phyloP scores from a whole-genome alignment of 1,140 invertebrate genomes.

The Bombyx mori region DNA sequence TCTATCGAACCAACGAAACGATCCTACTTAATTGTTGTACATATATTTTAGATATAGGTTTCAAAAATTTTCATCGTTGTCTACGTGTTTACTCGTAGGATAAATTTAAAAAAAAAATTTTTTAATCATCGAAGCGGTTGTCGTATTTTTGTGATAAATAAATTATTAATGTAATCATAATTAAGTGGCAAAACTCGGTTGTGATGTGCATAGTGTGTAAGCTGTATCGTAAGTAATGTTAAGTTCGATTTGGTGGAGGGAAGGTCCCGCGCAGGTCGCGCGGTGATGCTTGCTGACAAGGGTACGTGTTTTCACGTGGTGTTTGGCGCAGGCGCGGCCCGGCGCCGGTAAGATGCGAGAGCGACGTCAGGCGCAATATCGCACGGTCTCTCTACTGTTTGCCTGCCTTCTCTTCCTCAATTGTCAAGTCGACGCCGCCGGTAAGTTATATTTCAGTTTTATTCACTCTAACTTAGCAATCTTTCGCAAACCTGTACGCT shows the following conservation, averaged over 20 bases:
- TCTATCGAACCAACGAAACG: slow-evolving; percentile 12
- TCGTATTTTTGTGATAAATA: slow-evolving; percentile 67
- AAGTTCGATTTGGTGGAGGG: slow-evolving; percentile 11
- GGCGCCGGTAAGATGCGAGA: slow-evolving; percentile 67
- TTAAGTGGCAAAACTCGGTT: slow-evolving; percentile 68
- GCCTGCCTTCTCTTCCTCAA: slow-evolving; percentile 56
- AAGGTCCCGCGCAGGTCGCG: slow-evolving; percentile 30
- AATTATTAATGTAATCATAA: slow-evolving; percentile 16
- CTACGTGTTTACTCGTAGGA: slow-evolving; percentile 37
- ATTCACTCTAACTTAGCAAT: slow-evolving; percentile 21
- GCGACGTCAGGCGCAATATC: slow-evolving; percentile 51
- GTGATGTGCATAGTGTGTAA: slow-evolving; percentile 67
- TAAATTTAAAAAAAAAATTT: slow-evolving; percentile 43
- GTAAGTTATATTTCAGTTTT: slow-evolving; percentile 34
- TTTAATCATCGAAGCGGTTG: slow-evolving; percentile 67
- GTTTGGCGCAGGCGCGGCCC: slow-evolving; percentile 61
- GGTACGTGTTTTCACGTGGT: slow-evolving; percentile 44
- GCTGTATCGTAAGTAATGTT: slow-evolving; percentile 34
- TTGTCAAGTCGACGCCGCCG: slow-evolving; percentile 53
- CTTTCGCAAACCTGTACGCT: slow-evolving; percentile 16
- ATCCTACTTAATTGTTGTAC: slow-evolving; percentile 36
- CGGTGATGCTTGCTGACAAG: slow-evolving; percentile 41
- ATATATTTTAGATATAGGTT: slow-evolving; percentile 31
- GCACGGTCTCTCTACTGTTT: slow-evolving; percentile 53
- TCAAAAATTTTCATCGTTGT: slow-evolving; percentile 42